Percentiles rank a stretch among this genome's conserved stretches.
Conservation (phyloP, 1,140 invertebrate species). For the Sminthurinus signatus region DNA sequence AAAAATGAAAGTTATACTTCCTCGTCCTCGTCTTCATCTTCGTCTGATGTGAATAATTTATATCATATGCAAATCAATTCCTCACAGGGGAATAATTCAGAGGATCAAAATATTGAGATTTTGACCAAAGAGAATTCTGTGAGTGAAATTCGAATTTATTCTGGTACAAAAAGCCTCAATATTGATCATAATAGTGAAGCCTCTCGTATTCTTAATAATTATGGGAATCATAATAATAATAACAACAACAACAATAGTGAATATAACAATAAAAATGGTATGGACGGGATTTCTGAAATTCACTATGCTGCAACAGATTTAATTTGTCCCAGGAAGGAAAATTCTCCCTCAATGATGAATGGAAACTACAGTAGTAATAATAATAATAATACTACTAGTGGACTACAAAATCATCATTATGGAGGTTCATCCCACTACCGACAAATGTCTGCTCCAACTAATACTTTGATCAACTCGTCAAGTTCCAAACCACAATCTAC, state of each 20-base stretch:
- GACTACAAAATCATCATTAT: too few relatives aligned
- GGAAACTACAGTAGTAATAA: not conserved
- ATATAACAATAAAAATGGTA: not conserved
- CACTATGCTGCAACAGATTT: slow-evolving; percentile 37
- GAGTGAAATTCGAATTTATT: slow-evolving; percentile 39
- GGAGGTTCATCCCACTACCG: slow-evolving; percentile 9
- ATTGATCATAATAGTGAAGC: slow-evolving; percentile 11
- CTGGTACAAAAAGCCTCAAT: slow-evolving; percentile 12
- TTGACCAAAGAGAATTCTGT: slow-evolving; percentile 38
- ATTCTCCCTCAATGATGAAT: slow-evolving; percentile 10
- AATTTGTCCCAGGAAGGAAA: slow-evolving; percentile 14
- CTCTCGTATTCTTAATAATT: not conserved
- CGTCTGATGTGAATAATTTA: too few relatives aligned
- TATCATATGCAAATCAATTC: too few relatives aligned
- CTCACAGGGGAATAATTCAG: too few relatives aligned
- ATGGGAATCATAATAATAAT: not conserved
- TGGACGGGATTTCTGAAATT: slow-evolving; percentile 16
- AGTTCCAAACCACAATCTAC: slow-evolving; percentile 26
- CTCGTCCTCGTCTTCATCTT: too few relatives aligned
- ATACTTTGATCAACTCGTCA: slow-evolving; percentile 5
- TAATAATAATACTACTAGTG: not conserved
- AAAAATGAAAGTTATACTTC: too few relatives aligned
- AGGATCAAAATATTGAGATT: slow-evolving; percentile 40
- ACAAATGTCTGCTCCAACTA: slow-evolving; percentile 15
- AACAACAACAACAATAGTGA: not conserved